Evolutionary conservation across 1,140 invertebrate genomes (phyloP), one percentile per base, ranked within the genome.

Genomic region (Drosophila burlai): DNA sequence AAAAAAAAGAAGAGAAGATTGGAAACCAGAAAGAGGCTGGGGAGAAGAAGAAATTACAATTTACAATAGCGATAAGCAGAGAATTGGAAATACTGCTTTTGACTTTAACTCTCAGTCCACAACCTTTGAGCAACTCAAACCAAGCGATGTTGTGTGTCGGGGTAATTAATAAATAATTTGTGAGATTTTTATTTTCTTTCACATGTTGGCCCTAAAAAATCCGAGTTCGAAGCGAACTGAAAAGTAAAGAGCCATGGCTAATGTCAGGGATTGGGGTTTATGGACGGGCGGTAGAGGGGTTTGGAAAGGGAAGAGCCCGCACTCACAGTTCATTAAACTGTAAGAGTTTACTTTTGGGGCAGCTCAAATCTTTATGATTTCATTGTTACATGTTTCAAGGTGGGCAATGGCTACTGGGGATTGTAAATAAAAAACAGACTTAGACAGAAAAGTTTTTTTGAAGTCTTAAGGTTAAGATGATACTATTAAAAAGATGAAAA

Each of bases 81-180:
- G 78, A 81, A 76, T 69, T 72, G 69, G 60, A 72, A 43, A 72
- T 38, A 31, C 43, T 49, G 43, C 34, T 47, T 24, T 36, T 11
- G 42, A 31, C 42, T 50, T 50, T 18, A 60, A 61, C 43, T 66
- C 11, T 29, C 26, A 16, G 47, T 29, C 47, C 47, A 55, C 24
- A 40, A 24, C 62, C 59, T 49, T 59, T 59, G 52, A 38, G 36
- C n/a, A 66, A 16, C 31, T 68, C 42, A 21, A 47, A 46, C 24
- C 50, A 47, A 43, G 18, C 29, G 13, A 55, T 36, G 40, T 36
- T 60, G 42, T 24, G 36, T 24, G 42, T 40, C 10, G 59, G 55
- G 73, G 81, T 81, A 89, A 89, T 87, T 87, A 87, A 87, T 89
- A 89, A 89, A 84, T 87, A 89, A 89, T 87, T 87, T 89, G 77